These are phyloP conservation scores for Burhinus oedicnemus DNA, from an alignment of 2,113 vertebrate species.

Conservation along the genomic window DNA sequence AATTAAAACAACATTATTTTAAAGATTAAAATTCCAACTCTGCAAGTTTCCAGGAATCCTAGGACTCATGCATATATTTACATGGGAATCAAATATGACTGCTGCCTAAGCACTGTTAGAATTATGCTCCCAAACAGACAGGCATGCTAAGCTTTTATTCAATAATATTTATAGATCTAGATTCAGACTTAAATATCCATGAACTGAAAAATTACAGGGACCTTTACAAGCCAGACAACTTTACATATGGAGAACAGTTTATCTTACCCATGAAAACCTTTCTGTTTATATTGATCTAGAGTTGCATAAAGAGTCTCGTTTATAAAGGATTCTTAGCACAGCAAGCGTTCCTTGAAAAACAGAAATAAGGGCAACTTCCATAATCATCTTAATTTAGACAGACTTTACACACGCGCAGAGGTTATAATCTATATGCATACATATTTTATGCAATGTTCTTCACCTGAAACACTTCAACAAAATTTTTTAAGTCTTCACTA, in stretches of 20 bases:
- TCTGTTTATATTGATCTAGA: background rate
- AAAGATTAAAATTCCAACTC: background rate
- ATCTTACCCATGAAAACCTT: background rate
- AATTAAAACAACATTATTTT: background rate
- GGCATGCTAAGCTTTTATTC: background rate
- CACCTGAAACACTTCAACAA: background rate
- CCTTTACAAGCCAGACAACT: background rate
- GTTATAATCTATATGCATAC: background rate
- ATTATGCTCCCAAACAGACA: background rate
- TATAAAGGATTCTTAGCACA: background rate
- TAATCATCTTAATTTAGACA: background rate
- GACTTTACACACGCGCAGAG: background rate
- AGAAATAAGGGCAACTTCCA: background rate
- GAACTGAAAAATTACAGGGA: slow-evolving; percentile 1
- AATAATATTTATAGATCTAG: background rate
- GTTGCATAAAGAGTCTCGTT: background rate
- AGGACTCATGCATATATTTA: background rate
- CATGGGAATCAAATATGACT: background rate
- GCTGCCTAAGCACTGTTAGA: background rate
- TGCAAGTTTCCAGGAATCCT: background rate
- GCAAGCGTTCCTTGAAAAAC: background rate
- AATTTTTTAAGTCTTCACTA: background rate
- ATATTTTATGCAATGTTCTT: background rate
- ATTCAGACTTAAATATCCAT: background rate
- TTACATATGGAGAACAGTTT: background rate